Percentiles rank a stretch among this genome's conserved stretches.
Conservation (phyloP, 1,140 invertebrate genomes). For the Drosophila nebulosa region DNA sequence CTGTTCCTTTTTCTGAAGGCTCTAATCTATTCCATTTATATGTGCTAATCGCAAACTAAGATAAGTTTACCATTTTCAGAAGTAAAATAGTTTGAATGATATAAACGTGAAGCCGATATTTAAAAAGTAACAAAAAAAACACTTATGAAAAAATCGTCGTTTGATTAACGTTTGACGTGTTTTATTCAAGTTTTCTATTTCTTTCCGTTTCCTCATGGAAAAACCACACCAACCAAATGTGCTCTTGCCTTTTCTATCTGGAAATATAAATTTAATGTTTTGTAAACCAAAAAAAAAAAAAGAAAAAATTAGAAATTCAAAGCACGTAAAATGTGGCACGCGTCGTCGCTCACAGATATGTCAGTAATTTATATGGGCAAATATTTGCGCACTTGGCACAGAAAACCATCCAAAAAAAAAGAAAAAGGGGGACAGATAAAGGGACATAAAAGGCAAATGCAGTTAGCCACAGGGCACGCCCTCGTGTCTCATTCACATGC, state of each 20-base stretch:
- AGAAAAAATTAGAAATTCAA: conserved; percentile 58
- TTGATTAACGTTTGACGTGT: no score
- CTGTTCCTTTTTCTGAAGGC: no score
- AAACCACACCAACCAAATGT: not conserved
- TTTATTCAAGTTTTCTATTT: no score
- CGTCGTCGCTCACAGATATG: conserved; percentile 52
- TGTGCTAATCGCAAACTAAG: no score
- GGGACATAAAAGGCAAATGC: conserved; percentile 23
- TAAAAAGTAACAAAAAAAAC: no score
- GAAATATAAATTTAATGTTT: not conserved
- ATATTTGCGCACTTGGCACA: conserved; percentile 54
- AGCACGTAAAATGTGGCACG: conserved; percentile 51
- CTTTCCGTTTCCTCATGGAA: no score
- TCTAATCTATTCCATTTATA: no score
- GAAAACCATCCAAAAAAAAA: not conserved
- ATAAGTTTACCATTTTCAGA: no score
- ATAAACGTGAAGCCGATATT: no score
- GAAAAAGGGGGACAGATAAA: not conserved
- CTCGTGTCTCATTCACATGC: not conserved
- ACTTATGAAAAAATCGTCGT: no score
- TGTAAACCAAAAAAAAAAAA: conserved; percentile 16
- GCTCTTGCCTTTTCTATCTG: not conserved
- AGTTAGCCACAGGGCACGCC: conserved; percentile 35
- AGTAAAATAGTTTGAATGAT: no score
- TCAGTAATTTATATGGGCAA: conserved; percentile 72